Percentiles rank a stretch among this genome's conserved stretches.
Conservation (phyloP, 2,888 invertebrate genomes). For the Anoplius nigerrimus region DNA sequence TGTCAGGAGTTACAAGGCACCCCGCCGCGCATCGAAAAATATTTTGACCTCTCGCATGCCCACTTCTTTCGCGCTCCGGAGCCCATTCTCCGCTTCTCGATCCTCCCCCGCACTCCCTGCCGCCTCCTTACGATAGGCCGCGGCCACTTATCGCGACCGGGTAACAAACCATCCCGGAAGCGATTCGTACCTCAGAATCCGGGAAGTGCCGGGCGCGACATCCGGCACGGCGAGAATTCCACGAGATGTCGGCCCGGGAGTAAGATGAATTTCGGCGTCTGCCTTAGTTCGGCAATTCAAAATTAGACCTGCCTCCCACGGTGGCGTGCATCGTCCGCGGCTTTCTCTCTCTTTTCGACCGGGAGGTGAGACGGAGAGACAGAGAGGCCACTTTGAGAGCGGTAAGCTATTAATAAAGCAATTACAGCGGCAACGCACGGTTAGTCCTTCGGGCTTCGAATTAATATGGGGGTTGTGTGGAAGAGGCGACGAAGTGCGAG, state of each 20-base stretch:
- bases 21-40: too few species aligned
- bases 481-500: too few species aligned
- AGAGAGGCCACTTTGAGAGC: neutral
- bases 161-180: constrained; percentile 47
- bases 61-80: too few species aligned
- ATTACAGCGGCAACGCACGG: constrained; percentile 42
- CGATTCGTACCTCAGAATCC: constrained; percentile 47
- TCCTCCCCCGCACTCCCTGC: too few species aligned
- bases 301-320: constrained; percentile 54
- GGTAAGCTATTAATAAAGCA: constrained; percentile 54
- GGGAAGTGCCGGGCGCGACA: constrained; percentile 41
- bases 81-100: too few species aligned
- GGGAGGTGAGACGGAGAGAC: constrained; percentile 7
- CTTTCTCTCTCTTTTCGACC: too few species aligned
- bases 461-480: too few species aligned
- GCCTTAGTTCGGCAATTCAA: constrained; percentile 29
- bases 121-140: neutral
- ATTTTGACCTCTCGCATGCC: too few species aligned
- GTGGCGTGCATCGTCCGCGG: constrained; percentile 10
- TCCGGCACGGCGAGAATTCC: neutral
- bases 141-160: constrained; percentile 43
- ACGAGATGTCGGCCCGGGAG: neutral
- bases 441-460: too few species aligned
- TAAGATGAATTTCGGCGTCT: constrained; percentile 5
- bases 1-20: too few species aligned